These are phyloP conservation scores for Meriones psammophilus DNA, from an alignment of 2,797 vertebrate genomes.

Conservation along the genomic window DNA sequence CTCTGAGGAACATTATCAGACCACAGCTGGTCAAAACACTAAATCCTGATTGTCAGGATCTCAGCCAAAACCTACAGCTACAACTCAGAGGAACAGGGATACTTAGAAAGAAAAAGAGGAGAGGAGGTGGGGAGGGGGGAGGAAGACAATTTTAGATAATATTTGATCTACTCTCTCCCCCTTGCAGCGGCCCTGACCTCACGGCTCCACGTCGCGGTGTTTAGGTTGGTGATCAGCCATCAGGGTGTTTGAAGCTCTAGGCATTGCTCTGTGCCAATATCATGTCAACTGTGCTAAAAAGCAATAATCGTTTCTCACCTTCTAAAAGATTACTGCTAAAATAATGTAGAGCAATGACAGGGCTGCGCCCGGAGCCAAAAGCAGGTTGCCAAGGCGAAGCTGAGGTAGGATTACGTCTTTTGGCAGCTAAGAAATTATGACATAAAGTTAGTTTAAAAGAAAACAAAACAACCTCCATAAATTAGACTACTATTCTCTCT, in stretches of 20 bases:
- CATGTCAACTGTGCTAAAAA: slow-evolving; percentile 86
- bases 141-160: slow-evolving; percentile 74
- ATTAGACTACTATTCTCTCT: slow-evolving; percentile 82
- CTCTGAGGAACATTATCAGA: slow-evolving; percentile 86
- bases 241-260: slow-evolving; percentile 85
- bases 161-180: slow-evolving; percentile 83
- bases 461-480: slow-evolving; percentile 76
- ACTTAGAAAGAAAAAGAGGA: slow-evolving; percentile 53
- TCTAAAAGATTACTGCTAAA: slow-evolving; percentile 86
- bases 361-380: slow-evolving; percentile 76
- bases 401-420: slow-evolving; percentile 82
- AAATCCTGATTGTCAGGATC: slow-evolving; percentile 86
- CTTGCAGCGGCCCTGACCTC: slow-evolving; percentile 85
- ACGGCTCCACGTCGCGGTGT: slow-evolving; percentile 85
- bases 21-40: slow-evolving; percentile 88
- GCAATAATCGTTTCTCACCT: slow-evolving; percentile 88
- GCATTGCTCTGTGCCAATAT: slow-evolving; percentile 76
- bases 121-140: accelerated
- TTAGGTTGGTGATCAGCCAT: slow-evolving; percentile 88
- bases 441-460: slow-evolving; percentile 77
- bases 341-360: slow-evolving; percentile 81
- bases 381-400: slow-evolving; percentile 81
- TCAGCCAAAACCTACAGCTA: slow-evolving; percentile 86
- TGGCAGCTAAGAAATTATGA: slow-evolving; percentile 82
- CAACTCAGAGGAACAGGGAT: slow-evolving; percentile 84